Base-by-base conservation (phyloP, 1,140 invertebrate species). In the Bombus impatiens region DNA sequence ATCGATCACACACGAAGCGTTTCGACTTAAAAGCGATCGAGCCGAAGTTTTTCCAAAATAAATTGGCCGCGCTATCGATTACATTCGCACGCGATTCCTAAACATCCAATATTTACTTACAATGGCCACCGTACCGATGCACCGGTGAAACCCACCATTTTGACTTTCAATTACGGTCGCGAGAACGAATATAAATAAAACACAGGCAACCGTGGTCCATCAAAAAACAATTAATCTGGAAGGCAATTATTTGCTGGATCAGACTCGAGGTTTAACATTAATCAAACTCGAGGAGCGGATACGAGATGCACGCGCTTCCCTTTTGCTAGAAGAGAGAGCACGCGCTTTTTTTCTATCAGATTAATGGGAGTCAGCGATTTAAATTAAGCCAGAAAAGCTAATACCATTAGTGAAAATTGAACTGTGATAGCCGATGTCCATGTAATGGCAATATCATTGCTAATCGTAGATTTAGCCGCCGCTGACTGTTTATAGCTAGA, bases 181-280 rank as follows among this genome's bases (percentile, higher is more conserved):
- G 53, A 3, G 47, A 72, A 44, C n/a, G n/a, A 65, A 15, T n/a
- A 74, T 75, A 82, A 81, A 81, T 81, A 71, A 81, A 81, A 72
- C 18, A 40, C n/a, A 37, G 68, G 42, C 79, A 44, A 72, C 47
- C 68, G 47, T 42, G 80, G 79, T 44, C 42, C 81, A 76, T 82
- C 81, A 74, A 65, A 37, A 82, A n/a, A 82, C 71, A 65, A 82
- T 82, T 82, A 82, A 82, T 82, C 81, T 76, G 57, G 12, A 8
- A 76, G 81, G 22, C 70, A 65, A 74, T 82, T 76, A 59, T 82
- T 76, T 47, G 47, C 57, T n/a, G 59, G 71, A 65, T 75, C 80
- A 12, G 71, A 44, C 32, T 44, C 13, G 81, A 62, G 70, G 35
- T 74, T 82, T 62, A 74, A 44, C 42, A 82, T 82, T 82, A 82